Evolutionary conservation across 2,888 invertebrate species (phyloP).

Genomic region (Vannuccia rotundouncinata): DNA sequence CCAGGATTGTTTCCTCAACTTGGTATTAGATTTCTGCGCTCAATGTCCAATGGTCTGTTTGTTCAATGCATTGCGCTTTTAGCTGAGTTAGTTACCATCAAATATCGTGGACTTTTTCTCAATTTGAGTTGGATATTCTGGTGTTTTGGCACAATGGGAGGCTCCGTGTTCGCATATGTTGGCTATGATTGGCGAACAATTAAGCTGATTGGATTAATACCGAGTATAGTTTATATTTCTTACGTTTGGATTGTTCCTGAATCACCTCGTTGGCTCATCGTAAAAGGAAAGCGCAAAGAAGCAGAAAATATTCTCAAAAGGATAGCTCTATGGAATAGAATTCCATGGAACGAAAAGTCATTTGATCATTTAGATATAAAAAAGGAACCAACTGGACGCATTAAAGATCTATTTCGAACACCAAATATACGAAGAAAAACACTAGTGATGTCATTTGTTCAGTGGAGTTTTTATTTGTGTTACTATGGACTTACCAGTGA

Average conservation of each 20-base stretch:
- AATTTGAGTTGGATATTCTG: not conserved
- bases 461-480: not conserved
- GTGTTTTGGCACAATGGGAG: slow-evolving; percentile 1
- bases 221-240: not conserved
- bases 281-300: not conserved
- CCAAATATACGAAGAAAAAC: slow-evolving; percentile 4
- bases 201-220: not conserved
- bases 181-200: not conserved
- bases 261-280: not conserved
- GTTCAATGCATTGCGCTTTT: not conserved
- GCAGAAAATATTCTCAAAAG: not conserved
- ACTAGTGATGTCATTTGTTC: not conserved
- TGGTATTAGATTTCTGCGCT: not conserved
- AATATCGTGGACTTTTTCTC: not conserved
- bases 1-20: not conserved
- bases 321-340: not conserved
- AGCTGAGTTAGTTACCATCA: not conserved
- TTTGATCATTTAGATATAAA: not conserved
- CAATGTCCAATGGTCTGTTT: not conserved
- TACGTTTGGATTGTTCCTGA: not conserved
- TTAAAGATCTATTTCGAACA: not conserved
- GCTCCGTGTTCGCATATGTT: not conserved
- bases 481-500: slow-evolving; percentile 8
- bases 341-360: not conserved
- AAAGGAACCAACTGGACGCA: not conserved